phyloP scores from a whole-genome alignment of 1,140 invertebrate genomes.

The Drosophila asahinai region DNA sequence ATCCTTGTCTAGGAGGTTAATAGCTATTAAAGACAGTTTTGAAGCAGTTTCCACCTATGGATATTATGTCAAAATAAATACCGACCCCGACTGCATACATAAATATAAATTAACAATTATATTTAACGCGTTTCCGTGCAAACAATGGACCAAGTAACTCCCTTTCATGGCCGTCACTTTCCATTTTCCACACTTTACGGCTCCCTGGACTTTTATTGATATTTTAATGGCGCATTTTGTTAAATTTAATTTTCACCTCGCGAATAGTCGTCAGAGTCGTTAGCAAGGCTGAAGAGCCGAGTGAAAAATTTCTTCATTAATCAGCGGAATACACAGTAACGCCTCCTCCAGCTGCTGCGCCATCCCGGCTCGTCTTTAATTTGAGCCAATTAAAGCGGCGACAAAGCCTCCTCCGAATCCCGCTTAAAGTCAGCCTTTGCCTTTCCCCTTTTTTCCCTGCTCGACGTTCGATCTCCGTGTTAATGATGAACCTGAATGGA shows the following conservation, averaged over 20 bases:
- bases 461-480: conserved; percentile 27
- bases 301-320: conserved; percentile 67
- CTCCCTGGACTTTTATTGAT: conserved; percentile 25
- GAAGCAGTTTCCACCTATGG: too few relatives aligned
- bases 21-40: neutral
- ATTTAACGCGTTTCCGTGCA: conserved; percentile 5
- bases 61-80: neutral
- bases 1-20: neutral
- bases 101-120: conserved; percentile 17
- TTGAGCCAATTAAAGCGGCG: conserved; percentile 60
- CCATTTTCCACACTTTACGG: conserved; percentile 16
- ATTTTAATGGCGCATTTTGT: conserved; percentile 61
- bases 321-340: conserved; percentile 49
- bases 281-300: conserved; percentile 50
- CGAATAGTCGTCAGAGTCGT: conserved; percentile 36
- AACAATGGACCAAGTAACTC: neutral
- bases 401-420: conserved; percentile 42
- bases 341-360: conserved; percentile 16
- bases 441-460: conserved; percentile 64
- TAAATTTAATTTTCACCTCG: conserved; percentile 60
- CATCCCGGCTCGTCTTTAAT: conserved; percentile 50
- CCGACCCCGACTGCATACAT: neutral
- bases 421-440: conserved; percentile 51
- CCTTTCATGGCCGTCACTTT: conserved; percentile 17
- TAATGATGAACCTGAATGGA: conserved; percentile 73